These are phyloP conservation scores for Dynastes hyllus DNA, from an alignment of 2,888 invertebrate species.

Conservation along the genomic window DNA sequence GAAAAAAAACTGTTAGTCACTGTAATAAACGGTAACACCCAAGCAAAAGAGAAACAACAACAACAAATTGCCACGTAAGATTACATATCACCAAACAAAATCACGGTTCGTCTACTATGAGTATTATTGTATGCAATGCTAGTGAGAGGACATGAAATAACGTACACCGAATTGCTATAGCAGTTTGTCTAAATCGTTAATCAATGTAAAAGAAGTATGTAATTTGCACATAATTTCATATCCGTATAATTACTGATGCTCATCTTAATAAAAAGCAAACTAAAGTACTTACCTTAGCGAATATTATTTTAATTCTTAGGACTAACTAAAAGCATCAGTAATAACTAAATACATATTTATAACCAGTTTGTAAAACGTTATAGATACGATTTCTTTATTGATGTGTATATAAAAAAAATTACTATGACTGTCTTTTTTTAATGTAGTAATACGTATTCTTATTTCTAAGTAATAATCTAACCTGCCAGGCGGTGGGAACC, in stretches of 20 bases:
- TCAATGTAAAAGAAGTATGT: too few species aligned
- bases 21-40: constrained; percentile 23
- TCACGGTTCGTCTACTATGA: background rate
- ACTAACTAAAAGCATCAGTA: constrained; percentile 37
- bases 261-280: background rate
- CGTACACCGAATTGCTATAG: background rate
- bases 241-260: constrained; percentile 33
- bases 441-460: background rate
- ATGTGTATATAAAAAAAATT: background rate
- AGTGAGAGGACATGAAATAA: constrained; percentile 32
- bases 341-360: background rate
- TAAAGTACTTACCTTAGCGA: constrained; percentile 26
- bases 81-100: constrained; percentile 14
- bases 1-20: constrained; percentile 37
- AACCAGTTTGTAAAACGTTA: too few species aligned
- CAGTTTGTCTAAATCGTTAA: too few species aligned
- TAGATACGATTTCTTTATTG: too few species aligned
- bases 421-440: background rate
- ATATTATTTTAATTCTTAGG: background rate
- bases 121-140: constrained; percentile 46
- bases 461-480: constrained; percentile 63
- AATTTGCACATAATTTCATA: constrained; percentile 15
- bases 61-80: constrained; percentile 16
- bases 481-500: constrained; percentile 92
- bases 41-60: constrained; percentile 35